Base-by-base conservation (phyloP, 2,797 vertebrate genomes). In the Mus caroli region DNA sequence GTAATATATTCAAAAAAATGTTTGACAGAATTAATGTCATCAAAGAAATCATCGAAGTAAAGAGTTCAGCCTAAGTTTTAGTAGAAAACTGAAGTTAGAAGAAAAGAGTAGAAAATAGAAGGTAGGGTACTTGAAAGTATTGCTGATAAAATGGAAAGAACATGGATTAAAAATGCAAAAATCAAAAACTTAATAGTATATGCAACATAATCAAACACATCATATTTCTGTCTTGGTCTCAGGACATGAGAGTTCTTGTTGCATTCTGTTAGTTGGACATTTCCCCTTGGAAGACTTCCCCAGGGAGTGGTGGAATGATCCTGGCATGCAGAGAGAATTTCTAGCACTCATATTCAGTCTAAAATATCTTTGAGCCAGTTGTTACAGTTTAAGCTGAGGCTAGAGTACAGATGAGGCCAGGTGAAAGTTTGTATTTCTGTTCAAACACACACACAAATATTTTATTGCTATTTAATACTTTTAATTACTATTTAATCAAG, bases 11-110 rank as follows among this genome's bases (percentile, higher is more conserved):
- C 26, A 92, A 93, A 46, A 46, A 94, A 88, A 73, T n/a, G 26
- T 69, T 95, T 92, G 90, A 73, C 19, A 82, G 22, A 14, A 79
- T 78, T 31, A 87, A 78, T 94, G 82, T 95, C 26, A 78, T 31
- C 62, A 91, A n/a, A 89, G 14, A 71, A 93, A 90, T 28, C 84
- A 71, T 52, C 56, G 37, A 78, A 78, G 58, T 94, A 58, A 88
- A 88, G 88, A 86, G 46, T 24, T 94, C 73, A 92, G 20, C 24
- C 9, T 82, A 75, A n/a, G 40, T 75, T 88, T 90, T 26, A 75
- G 58, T 20, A 54, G 13, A 46, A 88, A 37, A 85, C n/a, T 92
- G 24, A 83, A 96, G 88, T 78, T n/a, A 90, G 6, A 17, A 83
- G 24, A 88, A 73, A 64, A 50, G 15, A 89, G 20, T 69, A 84